Evolutionary conservation across 2,113 vertebrate species (phyloP).

Genomic region (Albula glossodonta): DNA sequence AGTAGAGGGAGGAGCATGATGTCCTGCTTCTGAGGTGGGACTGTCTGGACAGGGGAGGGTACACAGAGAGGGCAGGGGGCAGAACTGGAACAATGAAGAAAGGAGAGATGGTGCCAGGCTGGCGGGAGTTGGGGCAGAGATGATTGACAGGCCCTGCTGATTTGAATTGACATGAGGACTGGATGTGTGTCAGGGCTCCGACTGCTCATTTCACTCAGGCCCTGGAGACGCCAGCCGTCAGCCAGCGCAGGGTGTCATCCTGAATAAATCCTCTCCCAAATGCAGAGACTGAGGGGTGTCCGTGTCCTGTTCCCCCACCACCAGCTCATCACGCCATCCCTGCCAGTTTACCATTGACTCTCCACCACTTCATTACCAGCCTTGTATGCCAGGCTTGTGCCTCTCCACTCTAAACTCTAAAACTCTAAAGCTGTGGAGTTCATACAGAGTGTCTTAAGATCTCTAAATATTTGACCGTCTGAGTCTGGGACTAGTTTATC

Average conservation of each 20-base stretch:
- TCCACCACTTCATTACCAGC: neutral
- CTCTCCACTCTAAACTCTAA: no score
- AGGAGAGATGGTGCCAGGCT: neutral
- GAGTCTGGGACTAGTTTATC: slow-evolving; percentile 34
- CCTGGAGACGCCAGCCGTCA: slow-evolving; percentile 54
- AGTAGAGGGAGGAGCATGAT: neutral
- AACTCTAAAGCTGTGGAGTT: no score
- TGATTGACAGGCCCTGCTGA: slow-evolving; percentile 63
- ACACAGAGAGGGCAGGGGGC: neutral
- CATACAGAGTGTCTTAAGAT: no score
- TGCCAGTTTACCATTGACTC: neutral
- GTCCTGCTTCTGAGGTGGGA: neutral
- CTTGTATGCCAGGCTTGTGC: no score
- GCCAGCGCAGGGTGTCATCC: slow-evolving; percentile 55
- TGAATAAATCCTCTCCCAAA: slow-evolving; percentile 60
- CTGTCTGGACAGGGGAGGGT: neutral
- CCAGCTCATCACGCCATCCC: slow-evolving; percentile 18
- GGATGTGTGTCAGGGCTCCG: slow-evolving; percentile 68
- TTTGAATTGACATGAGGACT: slow-evolving; percentile 71
- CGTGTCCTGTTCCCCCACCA: slow-evolving; percentile 56
- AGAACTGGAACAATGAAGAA: neutral
- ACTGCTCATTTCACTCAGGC: slow-evolving; percentile 71
- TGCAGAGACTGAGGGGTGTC: slow-evolving; percentile 15
- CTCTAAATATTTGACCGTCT: no score
- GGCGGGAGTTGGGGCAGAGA: neutral